Evolutionary conservation across 2,888 invertebrate genomes (phyloP).

Genomic region (Blastobasis adustella): DNA sequence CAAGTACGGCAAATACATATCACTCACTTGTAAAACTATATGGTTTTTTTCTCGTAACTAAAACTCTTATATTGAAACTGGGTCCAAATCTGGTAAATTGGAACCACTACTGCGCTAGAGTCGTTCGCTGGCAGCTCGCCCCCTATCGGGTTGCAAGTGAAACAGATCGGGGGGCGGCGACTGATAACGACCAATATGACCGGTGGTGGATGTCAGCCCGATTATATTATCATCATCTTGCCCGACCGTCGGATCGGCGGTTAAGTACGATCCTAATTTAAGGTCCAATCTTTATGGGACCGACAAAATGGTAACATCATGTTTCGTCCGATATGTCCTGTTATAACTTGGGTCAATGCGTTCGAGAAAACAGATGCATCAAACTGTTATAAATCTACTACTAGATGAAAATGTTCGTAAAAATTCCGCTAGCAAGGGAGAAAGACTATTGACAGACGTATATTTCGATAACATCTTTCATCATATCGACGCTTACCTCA

Average conservation of each 20-base stretch:
- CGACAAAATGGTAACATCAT: background rate
- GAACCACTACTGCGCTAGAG: constrained; percentile 6
- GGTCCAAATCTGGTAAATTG: too few relatives aligned
- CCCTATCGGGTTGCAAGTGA: constrained; percentile 74
- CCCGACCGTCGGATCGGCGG: constrained; percentile 1
- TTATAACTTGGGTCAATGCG: too few relatives aligned
- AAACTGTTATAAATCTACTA: too few relatives aligned
- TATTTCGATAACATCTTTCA: constrained; percentile 55
- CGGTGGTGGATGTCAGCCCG: constrained; percentile 55
- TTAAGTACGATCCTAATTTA: constrained; percentile 8
- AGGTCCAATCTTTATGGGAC: background rate
- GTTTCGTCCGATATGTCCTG: background rate
- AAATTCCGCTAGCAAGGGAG: too few relatives aligned
- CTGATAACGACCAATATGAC: constrained; percentile 69
- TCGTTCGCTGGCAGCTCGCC: constrained; percentile 54
- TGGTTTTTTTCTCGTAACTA: too few relatives aligned
- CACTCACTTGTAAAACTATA: too few relatives aligned
- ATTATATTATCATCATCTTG: constrained; percentile 31
- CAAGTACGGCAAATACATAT: too few relatives aligned
- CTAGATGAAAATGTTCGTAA: too few relatives aligned
- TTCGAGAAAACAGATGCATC: too few relatives aligned
- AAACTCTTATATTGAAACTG: too few relatives aligned
- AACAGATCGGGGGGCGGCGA: constrained; percentile 68
- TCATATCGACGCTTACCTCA: constrained; percentile 54
- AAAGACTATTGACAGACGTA: constrained; percentile 36